Conservation (phyloP, 2,113 vertebrate species). For the Chaetorhynchus papuensis region DNA sequence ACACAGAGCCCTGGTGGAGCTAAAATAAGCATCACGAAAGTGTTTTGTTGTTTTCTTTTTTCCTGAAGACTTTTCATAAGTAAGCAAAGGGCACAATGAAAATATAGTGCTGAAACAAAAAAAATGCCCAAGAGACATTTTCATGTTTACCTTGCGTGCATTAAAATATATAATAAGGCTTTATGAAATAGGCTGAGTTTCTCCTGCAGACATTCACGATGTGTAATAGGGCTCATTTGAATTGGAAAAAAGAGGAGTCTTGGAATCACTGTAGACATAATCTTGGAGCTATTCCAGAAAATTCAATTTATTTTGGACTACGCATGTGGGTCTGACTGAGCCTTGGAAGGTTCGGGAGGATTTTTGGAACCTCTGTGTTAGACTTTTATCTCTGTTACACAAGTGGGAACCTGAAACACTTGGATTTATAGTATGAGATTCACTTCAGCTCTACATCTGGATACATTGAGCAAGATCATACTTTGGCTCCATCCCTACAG, state of each 20-base stretch:
- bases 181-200: neutral
- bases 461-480: neutral
- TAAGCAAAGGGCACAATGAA: neutral
- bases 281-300: slow-evolving; percentile 45
- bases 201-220: neutral
- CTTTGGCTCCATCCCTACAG: neutral
- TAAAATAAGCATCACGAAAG: neutral
- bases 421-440: neutral
- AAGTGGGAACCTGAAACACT: neutral
- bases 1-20: neutral
- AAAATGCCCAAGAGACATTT: neutral
- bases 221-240: slow-evolving; percentile 42
- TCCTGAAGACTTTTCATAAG: neutral
- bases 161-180: slow-evolving; percentile 20
- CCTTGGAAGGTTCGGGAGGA: neutral
- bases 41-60: neutral
- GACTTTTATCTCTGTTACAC: neutral
- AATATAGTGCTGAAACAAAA: neutral
- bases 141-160: neutral
- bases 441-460: slow-evolving; percentile 13
- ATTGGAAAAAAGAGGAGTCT: slow-evolving; percentile 32
- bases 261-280: slow-evolving; percentile 35
- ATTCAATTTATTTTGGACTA: slow-evolving; percentile 50
- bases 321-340: neutral
- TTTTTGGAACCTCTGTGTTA: neutral